Evolutionary conservation across 1,140 invertebrate genomes (phyloP).

Genomic region (Cephus cinctus): DNA sequence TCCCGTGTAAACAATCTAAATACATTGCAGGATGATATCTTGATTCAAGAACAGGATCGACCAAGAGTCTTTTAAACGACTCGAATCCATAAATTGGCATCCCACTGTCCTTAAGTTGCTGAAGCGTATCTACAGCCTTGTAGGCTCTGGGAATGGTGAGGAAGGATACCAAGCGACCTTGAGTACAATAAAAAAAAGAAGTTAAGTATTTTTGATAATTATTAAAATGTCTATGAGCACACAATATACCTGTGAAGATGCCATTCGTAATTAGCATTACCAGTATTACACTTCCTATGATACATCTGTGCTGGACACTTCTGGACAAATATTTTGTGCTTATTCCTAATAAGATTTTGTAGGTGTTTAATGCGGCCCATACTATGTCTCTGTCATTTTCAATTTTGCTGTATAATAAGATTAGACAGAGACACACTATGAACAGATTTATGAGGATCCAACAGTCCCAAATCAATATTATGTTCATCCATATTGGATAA

Average conservation of each 20-base stretch:
- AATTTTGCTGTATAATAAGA: neutral
- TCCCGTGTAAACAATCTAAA: neutral
- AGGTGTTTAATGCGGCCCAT: neutral
- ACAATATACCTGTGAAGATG: neutral
- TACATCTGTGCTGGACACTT: neutral
- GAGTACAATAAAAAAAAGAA: neutral
- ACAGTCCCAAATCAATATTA: neutral
- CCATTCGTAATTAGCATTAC: neutral
- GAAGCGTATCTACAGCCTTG: neutral
- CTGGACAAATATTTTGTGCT: neutral
- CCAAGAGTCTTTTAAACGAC: neutral
- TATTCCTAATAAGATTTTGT: neutral
- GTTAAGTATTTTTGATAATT: neutral
- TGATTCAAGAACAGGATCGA: neutral
- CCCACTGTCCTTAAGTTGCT: neutral
- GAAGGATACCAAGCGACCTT: neutral
- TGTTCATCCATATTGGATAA: neutral
- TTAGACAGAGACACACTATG: neutral
- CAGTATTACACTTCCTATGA: neutral
- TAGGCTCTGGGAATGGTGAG: neutral
- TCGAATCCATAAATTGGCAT: neutral
- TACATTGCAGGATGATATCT: neutral
- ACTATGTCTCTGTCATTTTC: neutral
- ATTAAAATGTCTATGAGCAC: neutral
- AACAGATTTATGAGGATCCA: neutral